These are phyloP conservation scores for Candidula unifasciata DNA, from an alignment of 2,888 invertebrate species.

Conservation along the genomic window DNA sequence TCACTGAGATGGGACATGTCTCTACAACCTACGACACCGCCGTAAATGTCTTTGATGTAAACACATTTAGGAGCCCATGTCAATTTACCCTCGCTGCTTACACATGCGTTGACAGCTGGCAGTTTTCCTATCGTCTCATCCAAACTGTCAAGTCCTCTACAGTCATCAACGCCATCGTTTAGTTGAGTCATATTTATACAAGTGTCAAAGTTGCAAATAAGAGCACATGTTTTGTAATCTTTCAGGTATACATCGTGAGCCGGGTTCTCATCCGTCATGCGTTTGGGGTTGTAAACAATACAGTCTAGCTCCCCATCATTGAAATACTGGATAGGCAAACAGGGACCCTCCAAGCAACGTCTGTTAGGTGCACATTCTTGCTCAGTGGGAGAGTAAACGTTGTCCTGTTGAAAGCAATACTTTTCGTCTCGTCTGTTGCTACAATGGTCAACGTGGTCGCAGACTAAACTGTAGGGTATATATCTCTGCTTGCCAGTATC, in stretches of 20 bases:
- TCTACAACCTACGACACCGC: neutral
- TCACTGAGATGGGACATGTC: neutral
- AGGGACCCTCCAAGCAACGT: neutral
- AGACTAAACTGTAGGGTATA: neutral
- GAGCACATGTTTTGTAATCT: neutral
- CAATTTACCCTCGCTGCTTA: too few species aligned
- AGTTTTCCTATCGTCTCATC: conserved; percentile 2
- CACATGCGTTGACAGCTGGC: neutral
- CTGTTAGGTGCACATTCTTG: neutral
- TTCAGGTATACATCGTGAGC: neutral
- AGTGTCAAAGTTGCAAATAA: neutral
- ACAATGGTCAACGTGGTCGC: conserved; percentile 3
- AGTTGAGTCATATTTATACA: neutral
- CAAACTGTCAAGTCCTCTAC: conserved; percentile 2
- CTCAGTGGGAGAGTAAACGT: neutral
- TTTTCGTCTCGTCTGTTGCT: neutral
- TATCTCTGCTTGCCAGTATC: neutral
- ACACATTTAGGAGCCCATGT: conserved; percentile 22
- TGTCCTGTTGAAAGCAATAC: neutral
- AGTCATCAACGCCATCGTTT: neutral
- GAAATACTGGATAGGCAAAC: neutral
- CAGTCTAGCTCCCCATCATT: conserved; percentile 13
- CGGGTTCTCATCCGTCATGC: neutral
- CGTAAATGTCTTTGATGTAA: neutral
- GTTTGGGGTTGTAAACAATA: neutral